Conservation (phyloP, 2,888 invertebrate genomes). For the Epirrhoe tristata region DNA sequence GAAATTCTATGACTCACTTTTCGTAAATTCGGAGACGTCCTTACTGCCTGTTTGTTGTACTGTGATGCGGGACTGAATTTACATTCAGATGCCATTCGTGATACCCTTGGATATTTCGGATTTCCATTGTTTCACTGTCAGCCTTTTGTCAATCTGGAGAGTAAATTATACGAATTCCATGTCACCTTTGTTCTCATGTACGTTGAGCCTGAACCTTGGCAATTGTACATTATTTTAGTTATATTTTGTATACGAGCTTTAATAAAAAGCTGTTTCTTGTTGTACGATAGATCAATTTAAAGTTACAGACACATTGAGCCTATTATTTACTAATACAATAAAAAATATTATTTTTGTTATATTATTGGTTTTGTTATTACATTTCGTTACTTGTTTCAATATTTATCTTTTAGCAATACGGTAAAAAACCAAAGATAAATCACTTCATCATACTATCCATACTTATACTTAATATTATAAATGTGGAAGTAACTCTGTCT, state of each 20-base stretch:
- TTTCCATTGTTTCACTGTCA: slow-evolving; percentile 41
- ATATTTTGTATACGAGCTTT: not conserved
- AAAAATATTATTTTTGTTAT: too few relatives aligned
- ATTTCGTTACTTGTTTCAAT: too few relatives aligned
- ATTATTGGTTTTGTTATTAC: too few relatives aligned
- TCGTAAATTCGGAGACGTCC: not conserved
- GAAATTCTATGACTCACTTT: not conserved
- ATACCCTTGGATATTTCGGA: slow-evolving; percentile 45
- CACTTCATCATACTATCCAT: too few relatives aligned
- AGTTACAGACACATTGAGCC: not conserved
- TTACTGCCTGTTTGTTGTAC: slow-evolving; percentile 14
- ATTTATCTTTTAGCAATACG: too few relatives aligned
- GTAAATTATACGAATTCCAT: slow-evolving; percentile 33
- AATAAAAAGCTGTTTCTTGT: not conserved
- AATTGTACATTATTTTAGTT: not conserved
- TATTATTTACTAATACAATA: not conserved
- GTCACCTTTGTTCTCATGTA: slow-evolving; percentile 7
- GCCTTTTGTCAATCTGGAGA: slow-evolving; percentile 35
- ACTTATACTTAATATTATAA: too few relatives aligned
- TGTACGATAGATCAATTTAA: not conserved
- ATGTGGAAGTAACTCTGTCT: too few relatives aligned
- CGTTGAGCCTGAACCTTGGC: not conserved
- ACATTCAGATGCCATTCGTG: slow-evolving; percentile 40
- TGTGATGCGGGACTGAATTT: slow-evolving; percentile 38
- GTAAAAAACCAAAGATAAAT: too few relatives aligned